Base-by-base conservation (phyloP, 2,888 invertebrate species). In the Eristalis pertinax region DNA sequence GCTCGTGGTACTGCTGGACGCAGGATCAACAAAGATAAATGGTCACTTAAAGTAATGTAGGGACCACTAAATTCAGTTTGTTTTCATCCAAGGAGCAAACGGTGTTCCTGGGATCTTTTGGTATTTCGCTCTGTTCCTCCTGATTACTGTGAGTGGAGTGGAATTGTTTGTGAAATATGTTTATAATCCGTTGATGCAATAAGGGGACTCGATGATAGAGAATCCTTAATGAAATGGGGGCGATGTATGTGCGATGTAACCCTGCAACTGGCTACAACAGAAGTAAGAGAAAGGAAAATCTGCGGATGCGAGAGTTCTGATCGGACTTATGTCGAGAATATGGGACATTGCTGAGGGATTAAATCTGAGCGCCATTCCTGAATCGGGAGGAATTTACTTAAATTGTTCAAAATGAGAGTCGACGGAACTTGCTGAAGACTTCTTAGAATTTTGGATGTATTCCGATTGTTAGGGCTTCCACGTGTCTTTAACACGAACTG, bases 41-140 rank as follows among this genome's bases (percentile, higher is more conserved):
- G 78, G 78, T 63, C 86, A 86, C 78, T 83, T 82, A 75, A 78
- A 75, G 65, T 70, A 78, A 78, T 74, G 81, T 65, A 78, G 82
- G 69, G 78, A 69, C 76, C 73, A 69, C 76, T 80, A 70, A 80
- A 84, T 75, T 76, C 65, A 80, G 75, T 84, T 84, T 80, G 56
- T 80, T 84, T 75, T 67, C 73, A 32, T 65, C 65, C 22, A 29
- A 29, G 56, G 50, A 72, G n/a, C 15, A n/a, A n/a, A 43, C 43
- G 15, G n/a, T n/a, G 43, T 15, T 74, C n/a, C 63, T 32, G 32
- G 26, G 19, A 24, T 4, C 11, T 50, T 68, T 84, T n/a, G 13
- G 56, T 13, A 24, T n/a, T 50, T 65, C 50, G n/a, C 38, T 65
- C 11, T 67, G n/a, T 65, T 76, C 79, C 22, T 41, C 10, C 50